Conservation (phyloP, 2,113 vertebrate genomes). For the Sprattus sprattus region DNA sequence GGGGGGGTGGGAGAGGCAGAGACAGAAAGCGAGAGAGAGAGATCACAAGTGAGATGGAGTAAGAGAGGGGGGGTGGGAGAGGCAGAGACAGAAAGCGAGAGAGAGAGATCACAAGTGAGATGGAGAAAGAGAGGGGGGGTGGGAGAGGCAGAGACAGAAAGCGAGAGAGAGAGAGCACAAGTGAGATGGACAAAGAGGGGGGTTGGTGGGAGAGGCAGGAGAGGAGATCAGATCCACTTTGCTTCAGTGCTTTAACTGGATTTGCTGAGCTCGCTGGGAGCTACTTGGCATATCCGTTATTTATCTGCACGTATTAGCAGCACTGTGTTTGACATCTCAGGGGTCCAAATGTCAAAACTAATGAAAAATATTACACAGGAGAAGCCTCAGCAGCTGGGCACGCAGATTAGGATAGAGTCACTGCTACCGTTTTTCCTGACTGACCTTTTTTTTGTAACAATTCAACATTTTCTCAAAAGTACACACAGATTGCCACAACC, state of each 20-base stretch:
- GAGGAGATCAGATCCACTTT: constrained; percentile 55
- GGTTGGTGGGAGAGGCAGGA: constrained; percentile 37
- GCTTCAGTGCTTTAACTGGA: constrained; percentile 57
- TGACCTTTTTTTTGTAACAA: no score
- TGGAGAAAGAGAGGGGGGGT: not conserved
- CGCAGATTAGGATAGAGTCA: constrained; percentile 21
- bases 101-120: constrained; percentile 22
- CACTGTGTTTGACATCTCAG: constrained; percentile 67
- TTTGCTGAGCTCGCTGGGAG: constrained; percentile 60
- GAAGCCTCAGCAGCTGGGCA: constrained; percentile 56
- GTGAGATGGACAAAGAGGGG: no score
- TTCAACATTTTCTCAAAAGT: no score
- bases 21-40: not conserved
- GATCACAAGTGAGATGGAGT: not conserved
- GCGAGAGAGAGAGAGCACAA: constrained; percentile 29
- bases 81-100: constrained; percentile 45
- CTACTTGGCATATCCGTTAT: constrained; percentile 51
- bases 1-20: not conserved
- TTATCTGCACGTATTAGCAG: constrained; percentile 62
- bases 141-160: constrained; percentile 35
- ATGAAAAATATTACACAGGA: constrained; percentile 61
- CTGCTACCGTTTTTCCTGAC: not conserved
- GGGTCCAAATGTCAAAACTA: constrained; percentile 68
- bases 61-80: not conserved
- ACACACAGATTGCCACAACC: no score